Base-by-base conservation (phyloP, 2,888 invertebrate genomes). In the Orthosia gracilis region DNA sequence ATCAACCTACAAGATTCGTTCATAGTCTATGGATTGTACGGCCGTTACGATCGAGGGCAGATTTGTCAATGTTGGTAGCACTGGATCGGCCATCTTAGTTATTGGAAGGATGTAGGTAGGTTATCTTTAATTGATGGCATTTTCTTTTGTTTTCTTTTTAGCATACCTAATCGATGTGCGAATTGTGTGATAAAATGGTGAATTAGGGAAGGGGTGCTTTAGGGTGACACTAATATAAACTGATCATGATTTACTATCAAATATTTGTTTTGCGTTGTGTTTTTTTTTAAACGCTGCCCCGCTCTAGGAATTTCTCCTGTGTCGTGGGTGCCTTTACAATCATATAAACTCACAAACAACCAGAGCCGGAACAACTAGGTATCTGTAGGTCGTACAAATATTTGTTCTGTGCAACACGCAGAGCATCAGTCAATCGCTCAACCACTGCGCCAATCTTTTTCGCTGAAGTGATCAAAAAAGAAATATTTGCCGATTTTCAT, bases 61-160 rank as follows among this genome's bases (percentile, higher is more conserved):
- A 75, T 78, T 75, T 75, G 50, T 78, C 67, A 80, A 61, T 66
- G 65, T 79, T 79, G 55, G 73, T 47, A 62, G 80, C 3, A 61
- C 23, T 77, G 74, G n/a, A 45, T 26, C 59, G 47, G 47, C 58
- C 64, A 73, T 61, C 45, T 80, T 74, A 1, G 49, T 57, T 72
- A 17, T 55, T n/a, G 9, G 26, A 15, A n/a, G 3, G 18, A 54
- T 49, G 18, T 13, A 13, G 17, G 2, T n/a, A n/a, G n/a, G n/a
- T n/a, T 59, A 31, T 52, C 31, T 49, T 77, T 50, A 7, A 58
- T 11, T 0, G 12, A 13, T 11, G 18, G 12, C 2, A 26, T 5
- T 31, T 54, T 59, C 11, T 52, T 49, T 75, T 31, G 26, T 58
- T 52, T 63, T 63, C 21, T 50, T 50, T 18, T n/a, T 52, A 52